phyloP scores from a whole-genome alignment of 2,113 vertebrate species.

The Sylvia atricapilla region DNA sequence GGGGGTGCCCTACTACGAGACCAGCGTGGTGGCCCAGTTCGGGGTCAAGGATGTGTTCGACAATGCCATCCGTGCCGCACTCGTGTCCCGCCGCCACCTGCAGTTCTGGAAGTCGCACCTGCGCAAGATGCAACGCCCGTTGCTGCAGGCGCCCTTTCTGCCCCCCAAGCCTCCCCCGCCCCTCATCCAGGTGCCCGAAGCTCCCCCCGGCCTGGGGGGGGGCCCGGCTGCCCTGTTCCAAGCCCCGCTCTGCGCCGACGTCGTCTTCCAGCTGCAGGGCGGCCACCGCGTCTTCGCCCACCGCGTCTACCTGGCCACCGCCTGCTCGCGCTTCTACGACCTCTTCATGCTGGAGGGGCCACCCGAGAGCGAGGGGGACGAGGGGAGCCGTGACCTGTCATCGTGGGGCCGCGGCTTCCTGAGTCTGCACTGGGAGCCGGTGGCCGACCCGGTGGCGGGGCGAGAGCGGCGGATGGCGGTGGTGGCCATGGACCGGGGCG shows the following conservation, averaged over 20 bases:
- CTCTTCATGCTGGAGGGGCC: constrained; percentile 79
- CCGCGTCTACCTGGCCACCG: constrained; percentile 87
- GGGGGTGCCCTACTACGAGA: constrained; percentile 90
- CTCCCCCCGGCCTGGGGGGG: constrained; percentile 67
- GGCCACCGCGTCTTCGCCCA: constrained; percentile 83
- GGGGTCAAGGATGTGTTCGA: constrained; percentile 92
- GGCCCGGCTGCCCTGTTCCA: constrained; percentile 81
- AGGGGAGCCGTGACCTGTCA: constrained; percentile 17
- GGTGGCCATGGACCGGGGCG: constrained; percentile 80
- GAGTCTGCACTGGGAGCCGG: constrained; percentile 76
- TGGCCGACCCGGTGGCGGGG: constrained; percentile 79
- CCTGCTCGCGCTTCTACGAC: constrained; percentile 91
- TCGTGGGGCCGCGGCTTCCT: constrained; percentile 86
- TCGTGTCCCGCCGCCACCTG: constrained; percentile 87
- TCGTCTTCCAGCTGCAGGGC: constrained; percentile 81
- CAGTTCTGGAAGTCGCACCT: constrained; percentile 94
- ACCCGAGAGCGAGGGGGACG: neutral
- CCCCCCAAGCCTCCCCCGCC: constrained; percentile 86
- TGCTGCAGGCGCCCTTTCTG: constrained; percentile 86
- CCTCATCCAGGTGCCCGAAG: constrained; percentile 81
- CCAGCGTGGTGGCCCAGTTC: constrained; percentile 90
- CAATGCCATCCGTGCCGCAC: constrained; percentile 89
- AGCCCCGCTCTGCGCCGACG: constrained; percentile 81
- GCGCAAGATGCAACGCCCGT: constrained; percentile 85
- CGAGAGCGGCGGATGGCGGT: constrained; percentile 79